Evolutionary conservation across 1,140 invertebrate species (phyloP), one percentile per base, ranked within the genome.

Genomic region (Magallana gigas): DNA sequence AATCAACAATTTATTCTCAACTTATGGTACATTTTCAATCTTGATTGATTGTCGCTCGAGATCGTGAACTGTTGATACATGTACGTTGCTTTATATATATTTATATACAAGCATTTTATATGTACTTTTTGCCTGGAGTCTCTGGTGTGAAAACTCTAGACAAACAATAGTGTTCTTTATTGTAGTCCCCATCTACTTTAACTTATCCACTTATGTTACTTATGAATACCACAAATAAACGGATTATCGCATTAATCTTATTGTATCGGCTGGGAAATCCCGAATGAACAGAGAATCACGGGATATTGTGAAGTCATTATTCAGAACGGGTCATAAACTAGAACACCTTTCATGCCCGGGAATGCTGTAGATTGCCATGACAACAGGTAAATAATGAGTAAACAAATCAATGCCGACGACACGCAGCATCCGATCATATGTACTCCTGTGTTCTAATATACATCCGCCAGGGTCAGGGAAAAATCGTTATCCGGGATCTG

Each of bases 391-490:
- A 76, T 76, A 76, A 76, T 12, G 23, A 48, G 68, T 29, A 76
- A 76, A 76, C 68, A 76, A 76, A 76, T 76, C 68, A 29, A 76
- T 76, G 68, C 36, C 8, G 68, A 76, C 2, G 12, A 76, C 18
- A 29, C 18, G 18, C 68, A 76, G 68, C 68, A 76, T 76, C 68
- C 68, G 36, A 48, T 48, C 36, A 48, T 48, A 48, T 48, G 36
- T 48, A 48, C 36, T 48, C 5, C 36, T 48, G 36, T 48, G 36
- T 48, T 48, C 36, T 48, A 4, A 48, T 48, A 48, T 48, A 48
- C 36, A 48, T 48, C 36, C 36, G 36, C 36, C 2, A 48, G 36
- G 36, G 68, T 62, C 23, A 9, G 68, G 9, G 29, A 48, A 76
- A 23, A 76, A 76, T 76, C 68, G 23, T 76, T 76, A 76, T 11